Conservation (phyloP, 2,888 invertebrate genomes). For the Mimachlamys varia region DNA sequence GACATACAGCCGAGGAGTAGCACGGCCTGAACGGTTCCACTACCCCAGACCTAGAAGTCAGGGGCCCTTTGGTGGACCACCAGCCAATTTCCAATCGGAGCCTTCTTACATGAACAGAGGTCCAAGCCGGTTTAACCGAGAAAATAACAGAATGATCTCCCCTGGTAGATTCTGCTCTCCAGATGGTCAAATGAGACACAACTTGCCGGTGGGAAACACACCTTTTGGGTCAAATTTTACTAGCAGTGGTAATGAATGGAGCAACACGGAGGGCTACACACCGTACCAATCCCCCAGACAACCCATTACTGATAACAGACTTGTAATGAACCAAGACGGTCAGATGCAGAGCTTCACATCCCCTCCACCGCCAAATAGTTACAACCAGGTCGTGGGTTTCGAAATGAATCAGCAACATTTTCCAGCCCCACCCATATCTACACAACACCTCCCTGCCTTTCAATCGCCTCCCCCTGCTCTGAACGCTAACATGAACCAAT, state of each 20-base stretch:
- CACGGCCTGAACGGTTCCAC: neutral
- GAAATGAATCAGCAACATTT: neutral
- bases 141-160: neutral
- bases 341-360: neutral
- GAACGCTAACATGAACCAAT: neutral
- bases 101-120: neutral
- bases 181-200: neutral
- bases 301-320: neutral
- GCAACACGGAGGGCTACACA: neutral
- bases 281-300: neutral
- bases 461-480: neutral
- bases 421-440: neutral
- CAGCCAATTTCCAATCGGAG: neutral
- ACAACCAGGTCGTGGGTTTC: neutral
- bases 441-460: neutral
- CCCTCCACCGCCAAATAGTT: neutral
- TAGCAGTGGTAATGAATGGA: neutral
- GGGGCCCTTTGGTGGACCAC: neutral
- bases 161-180: conserved; percentile 11
- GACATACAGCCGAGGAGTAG: neutral
- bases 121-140: neutral
- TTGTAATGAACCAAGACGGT: neutral
- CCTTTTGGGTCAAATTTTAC: neutral
- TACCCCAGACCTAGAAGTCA: neutral
- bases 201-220: neutral